phyloP scores from a whole-genome alignment of 2,888 invertebrate species.

The Artemia sinica region DNA sequence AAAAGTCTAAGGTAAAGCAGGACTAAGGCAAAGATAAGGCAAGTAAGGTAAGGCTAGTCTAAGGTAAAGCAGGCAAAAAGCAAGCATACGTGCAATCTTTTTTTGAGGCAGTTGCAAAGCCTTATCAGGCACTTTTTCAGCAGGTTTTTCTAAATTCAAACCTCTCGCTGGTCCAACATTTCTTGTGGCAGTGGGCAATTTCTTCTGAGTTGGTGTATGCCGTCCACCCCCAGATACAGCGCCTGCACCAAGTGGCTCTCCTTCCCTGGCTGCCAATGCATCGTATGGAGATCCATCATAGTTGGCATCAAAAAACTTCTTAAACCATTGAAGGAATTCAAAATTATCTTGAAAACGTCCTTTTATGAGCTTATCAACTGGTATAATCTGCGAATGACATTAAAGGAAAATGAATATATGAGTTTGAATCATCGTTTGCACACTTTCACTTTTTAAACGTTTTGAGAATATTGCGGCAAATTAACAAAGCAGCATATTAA shows the following conservation, averaged over 20 bases:
- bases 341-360: constrained; percentile 99
- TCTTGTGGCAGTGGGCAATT: constrained; percentile 7
- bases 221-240: constrained; percentile 21
- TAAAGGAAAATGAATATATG: background rate
- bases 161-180: background rate
- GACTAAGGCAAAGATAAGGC: too few relatives aligned
- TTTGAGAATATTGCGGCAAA: too few relatives aligned
- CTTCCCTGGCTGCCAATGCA: constrained; percentile 68
- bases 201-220: constrained; percentile 34
- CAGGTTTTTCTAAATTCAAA: background rate
- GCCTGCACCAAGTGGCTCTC: constrained; percentile 52
- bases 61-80: background rate
- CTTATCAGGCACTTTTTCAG: background rate
- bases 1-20: too few relatives aligned
- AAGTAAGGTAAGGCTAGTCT: too few relatives aligned
- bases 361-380: constrained; percentile 96
- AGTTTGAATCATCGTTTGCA: too few relatives aligned
- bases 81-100: background rate
- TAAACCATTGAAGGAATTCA: constrained; percentile 99
- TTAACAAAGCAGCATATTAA: too few relatives aligned
- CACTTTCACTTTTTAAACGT: too few relatives aligned
- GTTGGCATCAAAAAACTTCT: constrained; percentile 99
- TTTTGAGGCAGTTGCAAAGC: background rate
- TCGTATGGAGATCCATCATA: constrained; percentile 95
- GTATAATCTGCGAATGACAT: constrained; percentile 63